Evolutionary conservation across 1,140 invertebrate species (phyloP).

Genomic region (Lanistes nyassanus): DNA sequence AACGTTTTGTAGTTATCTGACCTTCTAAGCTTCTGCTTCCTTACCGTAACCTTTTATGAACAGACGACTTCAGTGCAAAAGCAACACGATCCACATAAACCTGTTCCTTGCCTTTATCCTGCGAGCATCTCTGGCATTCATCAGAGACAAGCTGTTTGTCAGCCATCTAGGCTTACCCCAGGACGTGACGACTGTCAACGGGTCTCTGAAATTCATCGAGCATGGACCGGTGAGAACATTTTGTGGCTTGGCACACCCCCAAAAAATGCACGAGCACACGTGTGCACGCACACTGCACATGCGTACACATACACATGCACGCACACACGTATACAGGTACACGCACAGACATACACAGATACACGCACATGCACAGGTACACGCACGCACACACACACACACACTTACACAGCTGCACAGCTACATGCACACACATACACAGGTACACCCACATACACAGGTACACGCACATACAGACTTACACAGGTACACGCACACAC

Average conservation of each 20-base stretch:
- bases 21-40: no score
- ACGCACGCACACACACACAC: background rate
- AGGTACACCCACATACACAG: background rate
- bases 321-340: background rate
- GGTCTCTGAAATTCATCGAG: slow-evolving; percentile 32
- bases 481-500: no score
- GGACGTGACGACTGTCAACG: slow-evolving; percentile 33
- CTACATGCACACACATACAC: background rate
- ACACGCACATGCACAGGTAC: background rate
- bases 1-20: background rate
- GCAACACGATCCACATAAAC: slow-evolving; percentile 77
- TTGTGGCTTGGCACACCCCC: no score
- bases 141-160: slow-evolving; percentile 72
- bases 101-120: slow-evolving; percentile 77
- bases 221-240: slow-evolving; percentile 34
- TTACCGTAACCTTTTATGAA: background rate
- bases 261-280: background rate
- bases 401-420: background rate
- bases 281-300: background rate
- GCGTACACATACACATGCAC: background rate
- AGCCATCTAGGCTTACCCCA: slow-evolving; percentile 67
- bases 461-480: no score
- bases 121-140: slow-evolving; percentile 71
- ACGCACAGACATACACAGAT: background rate
- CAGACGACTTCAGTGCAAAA: slow-evolving; percentile 72